phyloP scores from a whole-genome alignment of 2,888 invertebrate species.

The Drosophila infuscata region DNA sequence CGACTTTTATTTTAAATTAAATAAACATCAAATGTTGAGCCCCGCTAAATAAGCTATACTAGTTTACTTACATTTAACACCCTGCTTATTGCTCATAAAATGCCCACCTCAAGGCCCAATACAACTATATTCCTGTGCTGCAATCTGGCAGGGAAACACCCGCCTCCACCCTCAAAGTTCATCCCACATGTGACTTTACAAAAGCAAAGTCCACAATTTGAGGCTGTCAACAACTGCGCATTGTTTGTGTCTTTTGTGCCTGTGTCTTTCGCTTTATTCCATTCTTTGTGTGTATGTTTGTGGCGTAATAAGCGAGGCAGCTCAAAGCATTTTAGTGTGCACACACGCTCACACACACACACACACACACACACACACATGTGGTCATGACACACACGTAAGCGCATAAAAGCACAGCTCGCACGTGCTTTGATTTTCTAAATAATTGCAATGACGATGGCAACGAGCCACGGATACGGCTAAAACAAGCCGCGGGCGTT shows the following conservation, averaged over 20 bases:
- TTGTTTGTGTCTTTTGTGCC: conserved; percentile 36
- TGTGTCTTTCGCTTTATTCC: background rate
- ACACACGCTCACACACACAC: conserved; percentile 19
- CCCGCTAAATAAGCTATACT: background rate
- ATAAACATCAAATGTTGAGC: background rate
- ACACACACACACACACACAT: conserved; percentile 25
- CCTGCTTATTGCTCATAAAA: conserved; percentile 20
- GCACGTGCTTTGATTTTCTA: conserved; percentile 77
- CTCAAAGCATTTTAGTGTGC: conserved; percentile 70
- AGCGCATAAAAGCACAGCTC: conserved; percentile 75
- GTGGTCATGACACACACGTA: conserved; percentile 38
- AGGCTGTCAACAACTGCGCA: conserved; percentile 66
- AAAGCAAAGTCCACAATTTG: conserved; percentile 43
- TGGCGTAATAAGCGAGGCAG: conserved; percentile 68
- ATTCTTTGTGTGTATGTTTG: conserved; percentile 21
- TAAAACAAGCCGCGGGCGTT: conserved; percentile 46
- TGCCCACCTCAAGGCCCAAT: conserved; percentile 26
- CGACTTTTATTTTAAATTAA: background rate
- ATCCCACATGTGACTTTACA: conserved; percentile 20
- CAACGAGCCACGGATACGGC: conserved; percentile 25
- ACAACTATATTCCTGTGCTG: conserved; percentile 37
- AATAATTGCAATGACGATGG: conserved; percentile 74
- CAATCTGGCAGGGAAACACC: conserved; percentile 6
- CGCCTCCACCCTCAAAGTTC: conserved; percentile 1
- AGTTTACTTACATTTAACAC: conserved; percentile 11